Base-by-base conservation (phyloP, 2,888 invertebrate species). In the Lepidochrysops patricia region DNA sequence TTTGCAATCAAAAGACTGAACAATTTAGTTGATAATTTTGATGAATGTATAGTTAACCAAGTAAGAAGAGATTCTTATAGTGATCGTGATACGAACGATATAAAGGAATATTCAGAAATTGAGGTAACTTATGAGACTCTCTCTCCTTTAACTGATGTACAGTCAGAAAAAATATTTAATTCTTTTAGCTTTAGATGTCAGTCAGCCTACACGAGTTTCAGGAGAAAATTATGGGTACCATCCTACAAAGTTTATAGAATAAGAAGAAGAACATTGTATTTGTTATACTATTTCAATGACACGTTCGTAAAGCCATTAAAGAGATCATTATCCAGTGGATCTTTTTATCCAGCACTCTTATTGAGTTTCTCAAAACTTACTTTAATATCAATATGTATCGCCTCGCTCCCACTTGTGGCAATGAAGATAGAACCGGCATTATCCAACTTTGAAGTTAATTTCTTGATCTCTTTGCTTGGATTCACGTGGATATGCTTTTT, bases 1-100 rank as follows among this genome's bases (percentile, higher is more conserved):
- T 71, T 77, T 60, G 85, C 83, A 63, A 87, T 90, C 59, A 90
- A 87, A 75, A 85, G 90, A 81, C 82, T 90, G 72, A 90, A 90
- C 71, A 80, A 75, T 60, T 78, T 90, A 74, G 86, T 90, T 64
- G 89, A 88, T 70, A 87, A 79, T 71, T 76, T 90, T 63, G 90
- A 89, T 64, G 89, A 85, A 64, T 87, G 79, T 62, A 90, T 90
- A 67, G 72, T 72, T 56, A 88, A 85, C 69, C 84, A 87, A 72
- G 74, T 74, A 23, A 80, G 83, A 72, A 79, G 76, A 71, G 81
- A 84, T 70, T 85, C 85, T 3, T 66, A 75, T 58, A 68, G 73
- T 37, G 79, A 80, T 50, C 69, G 68, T 34, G 79, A 79, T 7
- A 64, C 59, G 52, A 72, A 68, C 61, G 77, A 82, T 57, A 74